These are phyloP conservation scores for Trichogramma pretiosum DNA, from an alignment of 1,140 invertebrate species.

Conservation along the genomic window DNA sequence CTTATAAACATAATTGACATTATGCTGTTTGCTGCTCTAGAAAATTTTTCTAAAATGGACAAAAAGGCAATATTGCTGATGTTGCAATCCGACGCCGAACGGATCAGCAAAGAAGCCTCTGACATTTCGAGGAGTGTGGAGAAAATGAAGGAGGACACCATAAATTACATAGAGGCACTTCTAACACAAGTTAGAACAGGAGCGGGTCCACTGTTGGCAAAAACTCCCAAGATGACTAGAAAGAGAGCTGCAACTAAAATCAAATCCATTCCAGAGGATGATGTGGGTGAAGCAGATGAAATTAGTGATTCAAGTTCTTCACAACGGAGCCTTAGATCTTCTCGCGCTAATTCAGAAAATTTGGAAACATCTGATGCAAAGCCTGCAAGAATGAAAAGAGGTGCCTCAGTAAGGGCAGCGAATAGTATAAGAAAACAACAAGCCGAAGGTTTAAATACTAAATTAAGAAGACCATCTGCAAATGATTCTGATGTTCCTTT, in stretches of 20 bases:
- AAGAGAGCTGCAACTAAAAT: constrained; percentile 27
- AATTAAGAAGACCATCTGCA: constrained; percentile 21
- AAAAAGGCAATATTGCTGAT: constrained; percentile 10
- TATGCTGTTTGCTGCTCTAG: too few species aligned
- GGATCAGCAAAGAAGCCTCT: constrained; percentile 8
- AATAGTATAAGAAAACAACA: constrained; percentile 32
- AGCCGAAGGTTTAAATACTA: constrained; percentile 16
- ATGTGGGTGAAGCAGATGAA: constrained; percentile 12
- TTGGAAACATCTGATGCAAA: constrained; percentile 5
- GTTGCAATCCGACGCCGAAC: constrained; percentile 4
- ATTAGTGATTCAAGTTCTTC: not conserved
- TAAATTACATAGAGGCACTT: constrained; percentile 18
- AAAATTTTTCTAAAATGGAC: constrained; percentile 14
- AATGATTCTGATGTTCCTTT: constrained; percentile 1
- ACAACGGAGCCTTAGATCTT: not conserved
- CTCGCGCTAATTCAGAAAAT: not conserved
- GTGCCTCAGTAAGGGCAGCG: constrained; percentile 30
- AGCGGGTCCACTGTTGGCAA: constrained; percentile 28
- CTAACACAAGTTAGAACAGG: constrained; percentile 22
- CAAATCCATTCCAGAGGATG: constrained; percentile 35
- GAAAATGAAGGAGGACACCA: constrained; percentile 7
- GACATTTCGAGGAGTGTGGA: constrained; percentile 17
- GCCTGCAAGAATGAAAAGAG: constrained; percentile 19
- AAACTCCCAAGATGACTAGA: constrained; percentile 33
- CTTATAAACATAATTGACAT: too few species aligned